Evolutionary conservation across 2,888 invertebrate genomes (phyloP).

Genomic region (Brachypalpus laphriformis): DNA sequence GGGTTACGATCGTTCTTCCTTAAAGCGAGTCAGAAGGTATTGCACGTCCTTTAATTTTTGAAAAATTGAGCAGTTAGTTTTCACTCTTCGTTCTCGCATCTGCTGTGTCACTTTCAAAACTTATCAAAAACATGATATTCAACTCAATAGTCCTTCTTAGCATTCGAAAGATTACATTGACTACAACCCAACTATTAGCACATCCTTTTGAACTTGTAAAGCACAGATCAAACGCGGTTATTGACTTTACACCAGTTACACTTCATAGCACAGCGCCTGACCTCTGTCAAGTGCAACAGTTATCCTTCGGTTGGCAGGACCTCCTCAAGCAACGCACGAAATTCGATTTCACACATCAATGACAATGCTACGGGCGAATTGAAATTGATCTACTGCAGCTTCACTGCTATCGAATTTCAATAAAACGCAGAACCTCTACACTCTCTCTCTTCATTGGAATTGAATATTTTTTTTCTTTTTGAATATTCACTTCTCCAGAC

Average conservation of each 20-base stretch:
- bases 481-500: constrained; percentile 65
- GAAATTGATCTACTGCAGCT: constrained; percentile 53
- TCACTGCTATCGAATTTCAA: constrained; percentile 56
- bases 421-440: constrained; percentile 29
- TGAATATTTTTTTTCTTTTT: constrained; percentile 60
- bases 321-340: constrained; percentile 42
- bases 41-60: too few species aligned
- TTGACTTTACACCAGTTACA: constrained; percentile 11
- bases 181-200: too few species aligned
- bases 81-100: too few species aligned
- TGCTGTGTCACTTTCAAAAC: too few species aligned
- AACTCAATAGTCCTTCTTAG: too few species aligned
- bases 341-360: constrained; percentile 65
- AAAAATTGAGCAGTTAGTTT: too few species aligned
- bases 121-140: too few species aligned
- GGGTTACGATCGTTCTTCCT: too few species aligned
- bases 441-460: constrained; percentile 34
- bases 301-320: background rate
- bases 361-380: constrained; percentile 40
- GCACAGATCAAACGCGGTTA: too few species aligned
- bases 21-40: too few species aligned
- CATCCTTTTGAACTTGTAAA: too few species aligned
- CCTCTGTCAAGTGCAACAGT: constrained; percentile 34
- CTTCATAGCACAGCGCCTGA: constrained; percentile 28
- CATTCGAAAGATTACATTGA: too few species aligned